Base-by-base conservation (phyloP, 2,113 vertebrate genomes). In the Gila orcuttii region DNA sequence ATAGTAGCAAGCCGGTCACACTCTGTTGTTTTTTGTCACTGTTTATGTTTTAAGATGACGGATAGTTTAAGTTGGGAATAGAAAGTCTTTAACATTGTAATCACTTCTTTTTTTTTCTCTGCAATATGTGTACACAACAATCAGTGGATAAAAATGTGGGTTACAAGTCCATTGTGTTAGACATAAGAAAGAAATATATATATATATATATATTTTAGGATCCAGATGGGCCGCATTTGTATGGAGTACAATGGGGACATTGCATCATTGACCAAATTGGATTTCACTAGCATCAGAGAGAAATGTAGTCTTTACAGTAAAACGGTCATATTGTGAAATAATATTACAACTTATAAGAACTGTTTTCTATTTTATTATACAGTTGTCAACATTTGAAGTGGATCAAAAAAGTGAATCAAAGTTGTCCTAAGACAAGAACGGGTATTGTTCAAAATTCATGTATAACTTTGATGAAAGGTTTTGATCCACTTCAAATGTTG, bases 201-300 rank as follows among this genome's bases (percentile, higher is more conserved):
- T 75, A 60, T 74, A 68, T 10, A 87, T 23, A 8, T 5, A 2
- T 78, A 59, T 9, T 87, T 91, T 90, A 93, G 90, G 90, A 92
- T 87, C 91, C 93, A 95, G 93, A 93, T 94, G 93, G 90, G 85
- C 86, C 84, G 91, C 89, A 90, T 86, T 90, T 92, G 91, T 85
- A 68, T 86, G 57, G 86, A 87, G 91, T 89, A 90, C 86, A 90
- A 81, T 77, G 52, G 84, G 74, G 88, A 90, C 87, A 85, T 88
- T 91, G 88, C 87, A 89, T 90, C 68, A 60, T 85, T 71, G 87
- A 90, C 86, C 86, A 87, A 81, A 90, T 80, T 90, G 81, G 19
- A 57, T 90, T 90, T 93, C 87, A 90, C 88, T 87, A 80, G 91
- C 91, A 31, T 69, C 25, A 69, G 31, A 36, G 31, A 52, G 9